Evolutionary conservation across 2,797 vertebrate genomes (phyloP).

Genomic region (Dipus sagitta): DNA sequence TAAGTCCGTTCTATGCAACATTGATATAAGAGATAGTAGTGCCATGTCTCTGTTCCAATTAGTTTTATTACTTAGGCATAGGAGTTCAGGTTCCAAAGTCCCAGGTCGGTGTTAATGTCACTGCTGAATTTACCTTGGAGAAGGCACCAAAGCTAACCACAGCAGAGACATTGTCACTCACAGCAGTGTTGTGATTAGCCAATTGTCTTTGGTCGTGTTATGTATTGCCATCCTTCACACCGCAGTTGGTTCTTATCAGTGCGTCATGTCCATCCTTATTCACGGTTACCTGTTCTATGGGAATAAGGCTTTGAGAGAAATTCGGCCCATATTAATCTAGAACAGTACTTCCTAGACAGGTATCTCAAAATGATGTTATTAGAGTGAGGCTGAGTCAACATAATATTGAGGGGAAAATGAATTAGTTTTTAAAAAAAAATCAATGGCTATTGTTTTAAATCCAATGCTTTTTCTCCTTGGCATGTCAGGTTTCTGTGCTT

Average conservation of each 20-base stretch:
- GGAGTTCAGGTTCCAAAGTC: slow-evolving; percentile 74
- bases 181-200: slow-evolving; percentile 83
- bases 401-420: slow-evolving; percentile 62
- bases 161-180: slow-evolving; percentile 84
- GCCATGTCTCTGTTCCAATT: slow-evolving; percentile 75
- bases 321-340: slow-evolving; percentile 80
- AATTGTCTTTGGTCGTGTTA: slow-evolving; percentile 82
- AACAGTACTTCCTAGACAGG: slow-evolving; percentile 80
- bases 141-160: slow-evolving; percentile 83
- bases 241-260: slow-evolving; percentile 82
- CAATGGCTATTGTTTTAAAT: slow-evolving; percentile 71
- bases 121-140: slow-evolving; percentile 84
- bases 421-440: slow-evolving; percentile 56
- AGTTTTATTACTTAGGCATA: slow-evolving; percentile 76
- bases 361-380: slow-evolving; percentile 80
- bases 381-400: slow-evolving; percentile 75
- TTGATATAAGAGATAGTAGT: slow-evolving; percentile 68
- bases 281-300: slow-evolving; percentile 82
- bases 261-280: slow-evolving; percentile 82
- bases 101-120: slow-evolving; percentile 82
- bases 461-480: slow-evolving; percentile 65
- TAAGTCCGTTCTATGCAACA: slow-evolving; percentile 73
- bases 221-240: slow-evolving; percentile 83
- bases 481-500: slow-evolving; percentile 73
- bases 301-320: slow-evolving; percentile 84